Evolutionary conservation across 1,140 invertebrate genomes (phyloP), one percentile per base, ranked within the genome.

Genomic region (Psilanteris sp.): DNA sequence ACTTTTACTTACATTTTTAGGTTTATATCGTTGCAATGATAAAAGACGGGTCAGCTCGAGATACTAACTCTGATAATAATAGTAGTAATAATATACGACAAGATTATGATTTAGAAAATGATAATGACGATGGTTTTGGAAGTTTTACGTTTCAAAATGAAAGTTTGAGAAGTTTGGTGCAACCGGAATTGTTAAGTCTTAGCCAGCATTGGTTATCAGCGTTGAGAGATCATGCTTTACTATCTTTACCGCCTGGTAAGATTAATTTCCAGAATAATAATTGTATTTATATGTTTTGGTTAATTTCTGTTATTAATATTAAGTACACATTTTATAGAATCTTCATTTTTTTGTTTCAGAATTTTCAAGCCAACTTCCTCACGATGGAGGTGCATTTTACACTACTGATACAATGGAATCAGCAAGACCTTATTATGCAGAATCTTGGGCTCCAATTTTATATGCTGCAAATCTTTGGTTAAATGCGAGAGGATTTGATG

Each of bases 361-460:
- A 90, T 98, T 97, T 87, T 93, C 94, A 3, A 96, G 95, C 73
- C 97, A 98, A 86, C 90, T 99, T 39, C 97, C 97, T 0, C 93
- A 96, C 79, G 97, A 98, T 81, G 95, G 97, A 31, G 97, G 98
- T 8, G 95, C 97, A 1, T 99, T 99, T 87, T 99, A 98, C 85
- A 97, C 96, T 1, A 94, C 95, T 27, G 98, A 99, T 81, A 98
- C 97, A 0, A 96, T 97, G 81, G 97, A 99, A 78, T 94, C 93
- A 9, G 96, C 97, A 3, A 91, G 96, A 59, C 92, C 92, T 13
- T 96, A 98, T 87, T 99, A 99, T 87, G 91, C 92, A 27, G 92
- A 93, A 72, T 94, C 95, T 2, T 99, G 98, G 98, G 96, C 98
- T 0, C 94, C 97, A 1, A 94, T 99, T 73, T 90, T 99, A 10